Conservation (phyloP, 2,113 vertebrate species). For the Alexandromys fortis region DNA sequence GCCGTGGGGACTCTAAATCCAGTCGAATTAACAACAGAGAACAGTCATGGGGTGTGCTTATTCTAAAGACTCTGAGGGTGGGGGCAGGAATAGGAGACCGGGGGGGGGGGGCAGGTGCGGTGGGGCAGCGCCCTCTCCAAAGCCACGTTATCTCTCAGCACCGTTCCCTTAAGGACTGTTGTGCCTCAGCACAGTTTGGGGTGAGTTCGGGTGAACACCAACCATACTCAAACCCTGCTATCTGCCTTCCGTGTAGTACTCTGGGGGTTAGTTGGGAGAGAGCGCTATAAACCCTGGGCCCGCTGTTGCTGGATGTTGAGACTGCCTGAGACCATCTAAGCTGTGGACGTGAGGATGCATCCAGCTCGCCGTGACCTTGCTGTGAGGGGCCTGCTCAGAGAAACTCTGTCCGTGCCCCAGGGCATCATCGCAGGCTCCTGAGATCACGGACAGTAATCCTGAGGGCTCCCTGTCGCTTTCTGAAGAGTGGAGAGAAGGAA, state of each 20-base stretch:
- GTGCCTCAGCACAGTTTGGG: no score
- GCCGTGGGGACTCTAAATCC: not conserved
- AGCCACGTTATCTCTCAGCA: not conserved
- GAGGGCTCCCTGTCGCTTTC: not conserved
- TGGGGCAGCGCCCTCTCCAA: no score
- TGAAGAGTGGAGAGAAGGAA: not conserved
- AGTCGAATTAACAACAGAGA: not conserved
- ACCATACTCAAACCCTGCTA: not conserved
- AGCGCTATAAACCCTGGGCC: no score
- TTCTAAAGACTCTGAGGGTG: not conserved
- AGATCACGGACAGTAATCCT: not conserved
- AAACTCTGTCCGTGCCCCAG: accelerated
- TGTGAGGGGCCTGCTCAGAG: not conserved
- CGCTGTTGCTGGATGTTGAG: accelerated
- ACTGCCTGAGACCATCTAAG: not conserved
- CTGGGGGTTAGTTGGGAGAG: no score
- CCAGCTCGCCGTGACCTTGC: not conserved
- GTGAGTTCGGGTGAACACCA: not conserved
- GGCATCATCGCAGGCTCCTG: not conserved
- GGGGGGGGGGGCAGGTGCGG: not conserved
- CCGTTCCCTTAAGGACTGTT: not conserved
- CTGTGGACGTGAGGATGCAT: not conserved
- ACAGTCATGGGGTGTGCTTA: not conserved
- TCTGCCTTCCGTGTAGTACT: accelerated
- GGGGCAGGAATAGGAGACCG: not conserved